Conservation (phyloP, 2,797 vertebrate species). For the Hippocampus kuda region DNA sequence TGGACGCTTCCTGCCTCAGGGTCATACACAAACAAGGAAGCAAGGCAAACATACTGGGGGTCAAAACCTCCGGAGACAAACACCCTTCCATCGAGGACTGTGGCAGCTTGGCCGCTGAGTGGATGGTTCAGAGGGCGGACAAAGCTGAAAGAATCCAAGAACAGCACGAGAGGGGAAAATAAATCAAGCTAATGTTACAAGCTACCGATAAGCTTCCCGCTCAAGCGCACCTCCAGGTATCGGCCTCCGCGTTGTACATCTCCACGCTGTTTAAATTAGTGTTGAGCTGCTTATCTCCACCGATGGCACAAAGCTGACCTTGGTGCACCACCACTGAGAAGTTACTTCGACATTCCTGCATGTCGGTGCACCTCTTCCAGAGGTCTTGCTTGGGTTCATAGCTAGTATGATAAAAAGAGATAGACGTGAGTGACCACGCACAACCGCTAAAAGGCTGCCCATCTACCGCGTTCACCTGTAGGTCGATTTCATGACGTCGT, state of each 20-base stretch:
- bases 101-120: conserved; percentile 59
- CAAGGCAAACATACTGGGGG: conserved; percentile 59
- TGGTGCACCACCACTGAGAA: conserved; percentile 51
- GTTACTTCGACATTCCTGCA: conserved; percentile 68
- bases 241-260: conserved; percentile 53
- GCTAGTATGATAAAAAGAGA: conserved; percentile 31
- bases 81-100: conserved; percentile 40
- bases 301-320: conserved; percentile 58
- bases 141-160: conserved; percentile 41
- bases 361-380: conserved; percentile 63
- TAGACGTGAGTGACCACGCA: background rate
- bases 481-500: conserved; percentile 74
- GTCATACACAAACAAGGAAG: conserved; percentile 46
- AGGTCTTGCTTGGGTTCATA: conserved; percentile 52
- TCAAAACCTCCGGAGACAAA: conserved; percentile 71
- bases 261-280: conserved; percentile 66
- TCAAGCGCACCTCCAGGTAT: conserved; percentile 65
- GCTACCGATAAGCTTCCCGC: background rate
- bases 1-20: conserved; percentile 37
- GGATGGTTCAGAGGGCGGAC: conserved; percentile 53
- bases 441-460: background rate
- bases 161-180: background rate
- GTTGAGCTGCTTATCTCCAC: conserved; percentile 65
- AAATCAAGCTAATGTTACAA: background rate
- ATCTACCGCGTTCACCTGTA: conserved; percentile 69